Conservation (phyloP, 2,113 vertebrate species). For the Cygnus atratus region DNA sequence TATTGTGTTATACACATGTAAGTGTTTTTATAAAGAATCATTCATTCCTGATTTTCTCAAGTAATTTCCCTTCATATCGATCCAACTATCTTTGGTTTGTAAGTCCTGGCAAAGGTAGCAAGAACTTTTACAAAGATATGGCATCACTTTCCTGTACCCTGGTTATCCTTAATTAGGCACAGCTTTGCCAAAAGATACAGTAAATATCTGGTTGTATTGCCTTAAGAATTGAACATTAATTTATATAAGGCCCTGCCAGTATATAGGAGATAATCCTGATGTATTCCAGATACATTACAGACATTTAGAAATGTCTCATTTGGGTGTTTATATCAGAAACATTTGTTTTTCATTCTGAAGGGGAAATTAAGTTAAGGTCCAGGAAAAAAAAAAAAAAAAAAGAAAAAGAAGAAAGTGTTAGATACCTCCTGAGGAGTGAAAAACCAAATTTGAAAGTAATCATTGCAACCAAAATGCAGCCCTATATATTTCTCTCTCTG, state of each 20-base stretch:
- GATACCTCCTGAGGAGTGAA: neutral
- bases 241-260: neutral
- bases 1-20: neutral
- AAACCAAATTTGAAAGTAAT: neutral
- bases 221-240: neutral
- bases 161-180: neutral
- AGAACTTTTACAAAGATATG: neutral
- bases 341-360: neutral
- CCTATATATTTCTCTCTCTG: neutral
- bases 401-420: neutral
- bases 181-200: neutral
- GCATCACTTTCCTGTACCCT: neutral
- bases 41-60: constrained; percentile 5
- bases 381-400: neutral
- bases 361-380: neutral
- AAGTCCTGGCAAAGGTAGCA: neutral
- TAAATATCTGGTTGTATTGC: neutral
- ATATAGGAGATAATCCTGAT: neutral
- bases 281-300: neutral
- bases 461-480: neutral
- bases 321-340: neutral
- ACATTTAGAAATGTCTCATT: neutral
- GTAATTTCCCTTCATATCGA: constrained; percentile 35
- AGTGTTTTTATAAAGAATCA: neutral
- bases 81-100: neutral